Base-by-base conservation (phyloP, 2,888 invertebrate species). In the Cephus pygmeus region DNA sequence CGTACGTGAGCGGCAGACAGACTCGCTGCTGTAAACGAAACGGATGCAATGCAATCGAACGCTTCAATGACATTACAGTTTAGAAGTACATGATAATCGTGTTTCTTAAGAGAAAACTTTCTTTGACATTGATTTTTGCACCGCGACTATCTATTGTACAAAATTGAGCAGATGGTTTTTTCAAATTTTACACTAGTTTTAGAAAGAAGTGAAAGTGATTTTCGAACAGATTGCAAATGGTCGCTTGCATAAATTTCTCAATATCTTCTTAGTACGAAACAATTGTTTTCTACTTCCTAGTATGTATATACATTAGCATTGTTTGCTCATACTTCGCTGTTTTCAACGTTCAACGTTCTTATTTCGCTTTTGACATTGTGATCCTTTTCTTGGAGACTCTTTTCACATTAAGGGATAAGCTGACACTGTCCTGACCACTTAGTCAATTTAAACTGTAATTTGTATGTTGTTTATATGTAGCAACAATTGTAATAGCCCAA, bases 221-320 rank as follows among this genome's bases (percentile, higher is more conserved):
- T 56, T 9, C 9, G 23, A 56, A 56, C 2, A 56, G 23, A 23
- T 23, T 56, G 9, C 56, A 23, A 15, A 9, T 1, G 56, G 56
- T 56, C 56, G 56, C 23, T 56, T 9, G 34, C 6, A 74, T n/a
- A 1, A 76, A 77, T 80, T 76, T 76, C 79, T 80, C 75, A 81
- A 81, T 79, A 76, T 78, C 77, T 80, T 81, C 81, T 76, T 69
- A 75, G 81, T 82, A 81, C 73, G 35, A 80, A 56, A 75, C 77
- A 74, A 74, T 74, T 34, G 31, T 31, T 71, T 34, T 31, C 12
- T 71, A 11, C 11, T 71, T 71, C 71, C 71, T 23, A n/a, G 71
- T 15, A 30, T 71, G 23, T 56, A 23, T 23, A 56, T 23, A 56
- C 23, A 56, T 56, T 56, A 23, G 23, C 56, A 23, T 56, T 23